phyloP scores from a whole-genome alignment of 2,113 vertebrate species.

The Geococcyx californianus region DNA sequence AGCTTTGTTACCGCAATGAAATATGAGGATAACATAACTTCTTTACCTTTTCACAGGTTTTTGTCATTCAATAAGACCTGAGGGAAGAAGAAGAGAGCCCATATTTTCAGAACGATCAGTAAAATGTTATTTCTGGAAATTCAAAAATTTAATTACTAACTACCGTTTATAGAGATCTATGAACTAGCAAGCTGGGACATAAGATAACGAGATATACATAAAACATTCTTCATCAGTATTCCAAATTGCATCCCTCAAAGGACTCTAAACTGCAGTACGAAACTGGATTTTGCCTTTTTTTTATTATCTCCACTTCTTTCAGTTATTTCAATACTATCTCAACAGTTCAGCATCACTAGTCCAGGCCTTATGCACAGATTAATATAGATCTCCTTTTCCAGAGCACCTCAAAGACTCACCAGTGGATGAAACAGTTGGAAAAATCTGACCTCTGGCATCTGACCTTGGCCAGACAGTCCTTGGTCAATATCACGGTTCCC shows the following conservation, averaged over 20 bases:
- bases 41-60: background rate
- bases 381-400: background rate
- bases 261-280: background rate
- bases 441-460: background rate
- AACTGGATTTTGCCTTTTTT: background rate
- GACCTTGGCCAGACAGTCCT: background rate
- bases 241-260: background rate
- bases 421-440: too few relatives aligned
- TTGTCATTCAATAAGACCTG: background rate
- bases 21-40: background rate
- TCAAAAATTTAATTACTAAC: background rate
- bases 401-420: background rate
- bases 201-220: background rate
- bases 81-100: background rate
- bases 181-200: background rate
- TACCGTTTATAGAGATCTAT: background rate
- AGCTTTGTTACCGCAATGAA: background rate
- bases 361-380: background rate
- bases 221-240: background rate
- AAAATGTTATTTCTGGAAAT: background rate
- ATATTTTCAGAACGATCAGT: background rate
- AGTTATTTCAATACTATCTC: background rate
- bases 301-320: background rate
- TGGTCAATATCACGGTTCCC: background rate
- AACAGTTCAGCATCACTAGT: background rate